Evolutionary conservation across 2,888 invertebrate genomes (phyloP).

Genomic region (Drosophila dives): DNA sequence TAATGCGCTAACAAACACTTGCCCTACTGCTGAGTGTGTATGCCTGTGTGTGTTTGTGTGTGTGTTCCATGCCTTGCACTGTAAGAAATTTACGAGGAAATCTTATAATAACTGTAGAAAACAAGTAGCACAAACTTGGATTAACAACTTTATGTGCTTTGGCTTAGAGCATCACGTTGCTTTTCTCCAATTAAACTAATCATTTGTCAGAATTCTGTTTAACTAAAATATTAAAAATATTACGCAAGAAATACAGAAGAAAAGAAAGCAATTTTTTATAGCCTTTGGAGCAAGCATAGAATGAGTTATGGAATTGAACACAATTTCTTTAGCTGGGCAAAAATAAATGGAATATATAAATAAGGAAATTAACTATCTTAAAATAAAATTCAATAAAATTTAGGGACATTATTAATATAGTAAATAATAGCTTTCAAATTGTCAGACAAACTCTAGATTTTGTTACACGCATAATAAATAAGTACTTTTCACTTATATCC

Average conservation of each 20-base stretch:
- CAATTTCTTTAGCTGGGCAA: not conserved
- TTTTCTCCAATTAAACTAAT: conserved; percentile 16
- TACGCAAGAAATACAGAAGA: not conserved
- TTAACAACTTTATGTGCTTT: conserved; percentile 31
- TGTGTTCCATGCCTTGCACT: conserved; percentile 31
- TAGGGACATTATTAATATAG: not conserved
- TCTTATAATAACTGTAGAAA: conserved; percentile 12
- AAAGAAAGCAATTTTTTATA: not conserved
- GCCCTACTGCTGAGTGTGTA: conserved; percentile 40
- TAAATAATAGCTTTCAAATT: not conserved
- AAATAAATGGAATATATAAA: not conserved
- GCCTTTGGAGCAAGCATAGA: not conserved
- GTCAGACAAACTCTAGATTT: not conserved
- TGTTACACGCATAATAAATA: not conserved
- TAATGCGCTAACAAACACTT: conserved; percentile 80
- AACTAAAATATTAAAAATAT: conserved; percentile 14
- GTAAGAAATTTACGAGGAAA: conserved; percentile 36
- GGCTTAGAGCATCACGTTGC: not conserved
- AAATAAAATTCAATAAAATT: not conserved
- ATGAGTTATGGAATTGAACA: not conserved
- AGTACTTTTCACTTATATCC: too few species aligned
- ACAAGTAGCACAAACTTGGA: conserved; percentile 24
- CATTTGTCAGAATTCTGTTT: conserved; percentile 1
- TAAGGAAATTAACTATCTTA: not conserved
- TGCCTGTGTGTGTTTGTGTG: conserved; percentile 7